phyloP scores from a whole-genome alignment of 2,888 invertebrate genomes.

The Acronicta psi region DNA sequence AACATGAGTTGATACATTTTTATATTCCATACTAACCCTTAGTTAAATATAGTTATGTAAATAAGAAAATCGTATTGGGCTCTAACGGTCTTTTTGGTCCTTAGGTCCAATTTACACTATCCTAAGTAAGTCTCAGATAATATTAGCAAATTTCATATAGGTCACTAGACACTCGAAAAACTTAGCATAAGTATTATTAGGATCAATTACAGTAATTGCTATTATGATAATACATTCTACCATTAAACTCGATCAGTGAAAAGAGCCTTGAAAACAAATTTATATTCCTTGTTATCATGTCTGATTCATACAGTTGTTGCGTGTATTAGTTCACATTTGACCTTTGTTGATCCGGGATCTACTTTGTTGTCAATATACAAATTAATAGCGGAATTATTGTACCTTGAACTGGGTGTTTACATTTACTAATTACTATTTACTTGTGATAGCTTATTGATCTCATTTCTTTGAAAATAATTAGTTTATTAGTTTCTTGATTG shows the following conservation, averaged over 20 bases:
- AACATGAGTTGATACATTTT: no score
- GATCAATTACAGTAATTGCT: not conserved
- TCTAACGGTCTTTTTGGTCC: no score
- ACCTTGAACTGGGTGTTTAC: conserved; percentile 49
- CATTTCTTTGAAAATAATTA: conserved; percentile 15
- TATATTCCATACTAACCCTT: no score
- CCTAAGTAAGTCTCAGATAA: no score
- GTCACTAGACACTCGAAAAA: not conserved
- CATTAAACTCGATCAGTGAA: conserved; percentile 3
- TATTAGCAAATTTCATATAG: no score
- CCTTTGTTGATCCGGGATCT: conserved; percentile 54
- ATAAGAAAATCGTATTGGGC: no score
- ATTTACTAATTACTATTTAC: conserved; percentile 41
- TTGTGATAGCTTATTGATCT: conserved; percentile 31
- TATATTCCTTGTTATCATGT: conserved; percentile 17
- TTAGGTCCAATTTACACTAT: no score
- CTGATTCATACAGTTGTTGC: conserved; percentile 39
- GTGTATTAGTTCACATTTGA: conserved; percentile 30
- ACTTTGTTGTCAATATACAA: conserved; percentile 52
- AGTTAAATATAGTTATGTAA: no score
- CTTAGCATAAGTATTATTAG: not conserved
- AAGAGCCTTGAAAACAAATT: conserved; percentile 26
- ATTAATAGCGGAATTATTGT: conserved; percentile 33
- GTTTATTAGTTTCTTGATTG: conserved; percentile 15
- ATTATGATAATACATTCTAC: conserved; percentile 12